Conservation (phyloP, 2,113 vertebrate species). For the Phrynocephalus versicolor region DNA sequence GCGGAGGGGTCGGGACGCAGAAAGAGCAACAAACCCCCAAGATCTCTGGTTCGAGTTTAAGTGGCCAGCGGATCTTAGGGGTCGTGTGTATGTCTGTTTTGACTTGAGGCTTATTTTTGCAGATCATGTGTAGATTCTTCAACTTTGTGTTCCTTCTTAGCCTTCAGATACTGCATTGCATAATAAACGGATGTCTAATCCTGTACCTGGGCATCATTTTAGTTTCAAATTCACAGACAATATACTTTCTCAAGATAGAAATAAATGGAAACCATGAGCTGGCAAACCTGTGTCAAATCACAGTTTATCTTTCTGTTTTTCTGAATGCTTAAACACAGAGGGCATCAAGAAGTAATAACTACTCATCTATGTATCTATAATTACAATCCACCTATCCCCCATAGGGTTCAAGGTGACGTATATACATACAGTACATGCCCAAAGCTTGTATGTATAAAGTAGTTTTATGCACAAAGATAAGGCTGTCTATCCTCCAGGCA, state of each 20-base stretch:
- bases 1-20: too few species aligned
- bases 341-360: background rate
- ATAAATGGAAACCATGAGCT: background rate
- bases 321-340: background rate
- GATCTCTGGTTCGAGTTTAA: too few species aligned
- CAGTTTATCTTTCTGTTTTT: background rate
- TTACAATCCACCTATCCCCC: background rate
- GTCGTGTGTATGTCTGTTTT: conserved; percentile 42
- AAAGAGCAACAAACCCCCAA: too few species aligned
- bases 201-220: background rate
- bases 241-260: background rate
- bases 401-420: background rate
- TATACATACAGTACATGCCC: too few species aligned
- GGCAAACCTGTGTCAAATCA: background rate
- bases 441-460: too few species aligned
- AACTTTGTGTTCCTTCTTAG: background rate
- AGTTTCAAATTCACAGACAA: background rate
- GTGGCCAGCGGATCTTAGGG: too few species aligned
- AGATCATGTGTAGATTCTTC: conserved; percentile 41
- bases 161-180: too few species aligned
- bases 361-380: background rate
- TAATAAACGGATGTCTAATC: background rate
- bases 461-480: too few species aligned
- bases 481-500: background rate
- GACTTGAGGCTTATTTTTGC: conserved; percentile 11